Evolutionary conservation across 2,797 vertebrate genomes (phyloP), one percentile per base, ranked within the genome.

Genomic region (Denticeps clupeoides): DNA sequence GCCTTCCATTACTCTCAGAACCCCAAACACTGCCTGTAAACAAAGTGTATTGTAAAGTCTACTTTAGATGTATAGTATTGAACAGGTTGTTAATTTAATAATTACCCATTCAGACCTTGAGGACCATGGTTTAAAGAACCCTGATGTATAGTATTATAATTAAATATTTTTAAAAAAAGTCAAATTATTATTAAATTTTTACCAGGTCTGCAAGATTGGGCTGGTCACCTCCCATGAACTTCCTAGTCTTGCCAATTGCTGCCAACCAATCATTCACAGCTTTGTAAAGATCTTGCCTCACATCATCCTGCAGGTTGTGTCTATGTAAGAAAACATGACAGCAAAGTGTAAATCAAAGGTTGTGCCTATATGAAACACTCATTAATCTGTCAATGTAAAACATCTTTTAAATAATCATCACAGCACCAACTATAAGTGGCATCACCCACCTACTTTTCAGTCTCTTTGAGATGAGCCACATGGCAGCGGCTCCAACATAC

Each of bases 201-300:
- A 97, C 94, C 90, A 99, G 75, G 68, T 99, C 94, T 2, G 93
- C 91, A 1, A 99, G 86, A 69, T 97, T 97, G 0, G 94, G 94
- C 23, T 75, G 61, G 22, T 83, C 81, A 56, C 94, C 94, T 0
- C 94, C 94, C 89, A 99, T 89, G 71, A 95, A 97, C 33, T 71
- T 82, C 59, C 86, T 87, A 24, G 88, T 75, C 55, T 87, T 87
- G 54, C 93, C 94, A 22, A 99, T 69, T 3, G 93, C 90, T 1
- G 82, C 78, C 41, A 97, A 79, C 94, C 94, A 97, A 23, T 91
- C 72, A 0, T 99, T 70, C 5, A 86, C 89, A 0, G 94, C 94
- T 58, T 87, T 81, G 4, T 97, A 99, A 47, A 99, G 76, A 41
- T 99, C 94, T 73, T 87, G 77, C 5, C 94, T 77, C 45, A 99